Base-by-base conservation (phyloP, 1,140 invertebrate species). In the Papilio polyxenes region DNA sequence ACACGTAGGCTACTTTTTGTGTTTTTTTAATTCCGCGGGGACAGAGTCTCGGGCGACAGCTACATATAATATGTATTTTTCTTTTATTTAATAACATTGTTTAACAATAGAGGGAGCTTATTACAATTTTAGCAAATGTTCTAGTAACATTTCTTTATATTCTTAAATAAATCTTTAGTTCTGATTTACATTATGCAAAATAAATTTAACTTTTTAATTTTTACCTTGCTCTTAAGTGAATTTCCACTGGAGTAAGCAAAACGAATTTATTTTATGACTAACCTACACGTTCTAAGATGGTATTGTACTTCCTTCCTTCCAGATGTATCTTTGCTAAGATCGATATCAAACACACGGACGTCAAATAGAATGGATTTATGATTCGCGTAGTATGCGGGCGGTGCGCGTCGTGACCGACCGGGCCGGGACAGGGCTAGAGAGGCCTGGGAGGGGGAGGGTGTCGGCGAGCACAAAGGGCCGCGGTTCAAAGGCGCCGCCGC, bases 301-400 rank as follows among this genome's bases (percentile, higher is more conserved):
- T 75, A 83, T 83, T 87, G 84, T 86, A 90, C 88, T 90, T 91
- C 89, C 90, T 91, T 89, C 89, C 86, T 90, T 83, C 85, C 84
- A 82, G 88, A 88, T 90, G 91, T 90, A 86, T 88, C 88, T 89
- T 89, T 87, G 85, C 86, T 82, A 85, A 92, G 90, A 91, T 93
- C 91, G 87, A 89, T 92, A 93, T 92, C 91, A 89, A 89, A 87
- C 87, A 88, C 87, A 89, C 85, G 85, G 86, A 91, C 90, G 91
- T 93, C 91, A 90, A 93, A 91, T 89, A 88, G 87, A 89, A 88
- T 86, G 89, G 87, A 92, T 92, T 92, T 93, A 92, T 91, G 91
- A 88, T 91, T 89, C 88, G 89, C 90, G 85, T 88, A 90, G 90
- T 87, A 87, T 86, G 88, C 87, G 77, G 85, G 86, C 89, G 85